A percentile compares a stretch with the other conserved stretches of the same genome.
Evolutionary conservation across 2,888 invertebrate species (phyloP).

Genomic region (Clistopyga incitator): DNA sequence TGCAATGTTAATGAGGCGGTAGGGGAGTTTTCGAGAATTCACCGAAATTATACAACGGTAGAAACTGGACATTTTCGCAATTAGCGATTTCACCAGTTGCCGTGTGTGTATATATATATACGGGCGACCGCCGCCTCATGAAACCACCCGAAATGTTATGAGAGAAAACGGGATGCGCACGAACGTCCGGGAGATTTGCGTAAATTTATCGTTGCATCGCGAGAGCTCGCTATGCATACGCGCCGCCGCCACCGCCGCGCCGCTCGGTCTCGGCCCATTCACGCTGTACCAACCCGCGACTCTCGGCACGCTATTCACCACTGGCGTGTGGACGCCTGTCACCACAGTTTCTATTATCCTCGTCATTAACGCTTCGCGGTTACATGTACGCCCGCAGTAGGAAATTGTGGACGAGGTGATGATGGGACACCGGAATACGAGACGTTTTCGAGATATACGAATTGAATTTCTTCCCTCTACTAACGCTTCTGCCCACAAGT

Average conservation of each 20-base stretch:
- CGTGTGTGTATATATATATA: conserved; percentile 5
- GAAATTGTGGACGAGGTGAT: conserved; percentile 56
- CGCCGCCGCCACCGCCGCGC: neutral
- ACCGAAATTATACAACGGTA: neutral
- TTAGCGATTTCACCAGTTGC: conserved; percentile 19
- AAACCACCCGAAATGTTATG: conserved; percentile 29
- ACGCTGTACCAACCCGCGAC: conserved; percentile 42
- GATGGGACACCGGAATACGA: conserved; percentile 17
- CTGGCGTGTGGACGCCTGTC: conserved; percentile 56
- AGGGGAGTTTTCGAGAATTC: conserved; percentile 22
- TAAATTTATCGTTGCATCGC: conserved; percentile 61
- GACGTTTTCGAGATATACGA: conserved; percentile 18
- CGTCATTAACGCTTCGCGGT: conserved; percentile 64
- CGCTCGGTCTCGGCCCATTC: conserved; percentile 18
- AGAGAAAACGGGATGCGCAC: conserved; percentile 31
- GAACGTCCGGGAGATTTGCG: conserved; percentile 61
- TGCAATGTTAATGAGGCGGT: conserved; percentile 16
- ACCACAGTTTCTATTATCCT: conserved; percentile 66
- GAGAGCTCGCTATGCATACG: neutral
- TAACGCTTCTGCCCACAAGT: neutral
- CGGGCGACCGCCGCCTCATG: neutral
- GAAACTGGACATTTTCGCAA: conserved; percentile 36
- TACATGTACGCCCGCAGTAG: conserved; percentile 46
- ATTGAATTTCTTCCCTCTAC: conserved; percentile 10
- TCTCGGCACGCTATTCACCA: conserved; percentile 54